Percentiles rank a stretch among this genome's conserved stretches.
Evolutionary conservation across 1,140 invertebrate genomes (phyloP).

Genomic region (Ceratitis capitata): DNA sequence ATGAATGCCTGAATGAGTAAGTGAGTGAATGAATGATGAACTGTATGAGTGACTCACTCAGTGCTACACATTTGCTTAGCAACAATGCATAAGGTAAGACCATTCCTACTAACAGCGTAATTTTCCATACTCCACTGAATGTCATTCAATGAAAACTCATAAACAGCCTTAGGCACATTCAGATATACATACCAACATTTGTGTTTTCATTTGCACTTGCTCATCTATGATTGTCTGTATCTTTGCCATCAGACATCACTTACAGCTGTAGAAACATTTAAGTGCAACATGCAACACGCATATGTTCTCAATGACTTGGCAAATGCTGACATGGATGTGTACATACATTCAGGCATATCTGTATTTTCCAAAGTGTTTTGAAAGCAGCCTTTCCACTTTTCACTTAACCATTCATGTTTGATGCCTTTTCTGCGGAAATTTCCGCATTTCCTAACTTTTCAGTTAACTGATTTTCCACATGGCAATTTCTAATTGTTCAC

Average conservation of each 20-base stretch:
- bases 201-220: not conserved
- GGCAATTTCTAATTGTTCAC: not conserved
- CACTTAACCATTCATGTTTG: not conserved
- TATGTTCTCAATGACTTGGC: conserved; percentile 2
- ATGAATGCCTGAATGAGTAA: not conserved
- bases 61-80: not conserved
- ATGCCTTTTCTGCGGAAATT: conserved; percentile 1
- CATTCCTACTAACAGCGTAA: not conserved
- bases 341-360: not conserved
- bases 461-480: not conserved
- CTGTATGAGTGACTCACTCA: not conserved
- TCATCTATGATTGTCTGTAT: not conserved
- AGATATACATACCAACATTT: not conserved
- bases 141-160: not conserved
- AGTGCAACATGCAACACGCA: conserved; percentile 17
- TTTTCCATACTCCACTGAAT: not conserved
- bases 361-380: not conserved
- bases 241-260: not conserved
- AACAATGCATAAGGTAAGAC: not conserved
- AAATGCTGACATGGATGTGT: not conserved
- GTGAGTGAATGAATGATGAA: not conserved
- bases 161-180: not conserved
- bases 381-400: no score
- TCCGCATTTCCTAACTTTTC: not conserved
- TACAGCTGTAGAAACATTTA: not conserved